These are phyloP conservation scores for Corythornis cristatus DNA, from an alignment of 2,113 vertebrate genomes.

Conservation along the genomic window DNA sequence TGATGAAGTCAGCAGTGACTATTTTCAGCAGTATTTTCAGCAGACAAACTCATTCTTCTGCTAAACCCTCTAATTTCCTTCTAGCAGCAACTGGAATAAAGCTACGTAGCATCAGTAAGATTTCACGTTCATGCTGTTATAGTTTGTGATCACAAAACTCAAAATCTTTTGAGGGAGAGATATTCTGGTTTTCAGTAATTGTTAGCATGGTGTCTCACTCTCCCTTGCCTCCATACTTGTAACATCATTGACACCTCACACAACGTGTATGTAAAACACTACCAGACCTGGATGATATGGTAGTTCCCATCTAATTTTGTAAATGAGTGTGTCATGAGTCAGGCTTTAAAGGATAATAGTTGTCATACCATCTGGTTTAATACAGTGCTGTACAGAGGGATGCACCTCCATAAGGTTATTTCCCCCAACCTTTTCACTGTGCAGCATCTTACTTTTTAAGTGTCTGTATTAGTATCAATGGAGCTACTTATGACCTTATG, in stretches of 20 bases:
- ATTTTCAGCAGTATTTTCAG: not conserved
- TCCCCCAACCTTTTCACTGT: not conserved
- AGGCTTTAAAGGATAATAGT: slow-evolving; percentile 9
- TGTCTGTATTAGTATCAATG: not conserved
- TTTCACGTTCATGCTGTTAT: not conserved
- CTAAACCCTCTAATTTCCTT: slow-evolving; percentile 11
- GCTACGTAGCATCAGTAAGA: not conserved
- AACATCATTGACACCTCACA: not conserved
- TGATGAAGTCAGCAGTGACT: not conserved
- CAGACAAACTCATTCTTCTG: not conserved
- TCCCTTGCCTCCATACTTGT: not conserved
- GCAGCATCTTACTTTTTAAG: not conserved
- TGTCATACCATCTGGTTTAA: slow-evolving; percentile 20
- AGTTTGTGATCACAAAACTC: not conserved
- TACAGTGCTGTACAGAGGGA: not conserved
- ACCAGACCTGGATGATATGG: not conserved
- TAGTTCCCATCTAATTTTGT: not conserved
- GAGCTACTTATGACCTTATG: not conserved
- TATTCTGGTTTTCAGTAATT: not conserved
- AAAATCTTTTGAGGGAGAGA: not conserved
- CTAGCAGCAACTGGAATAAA: not conserved
- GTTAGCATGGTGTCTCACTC: not conserved
- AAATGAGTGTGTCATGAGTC: not conserved
- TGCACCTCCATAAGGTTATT: not conserved
- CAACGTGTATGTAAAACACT: not conserved